These are phyloP conservation scores for Platichthys stellatus DNA, from an alignment of 2,113 vertebrate genomes.

Conservation along the genomic window DNA sequence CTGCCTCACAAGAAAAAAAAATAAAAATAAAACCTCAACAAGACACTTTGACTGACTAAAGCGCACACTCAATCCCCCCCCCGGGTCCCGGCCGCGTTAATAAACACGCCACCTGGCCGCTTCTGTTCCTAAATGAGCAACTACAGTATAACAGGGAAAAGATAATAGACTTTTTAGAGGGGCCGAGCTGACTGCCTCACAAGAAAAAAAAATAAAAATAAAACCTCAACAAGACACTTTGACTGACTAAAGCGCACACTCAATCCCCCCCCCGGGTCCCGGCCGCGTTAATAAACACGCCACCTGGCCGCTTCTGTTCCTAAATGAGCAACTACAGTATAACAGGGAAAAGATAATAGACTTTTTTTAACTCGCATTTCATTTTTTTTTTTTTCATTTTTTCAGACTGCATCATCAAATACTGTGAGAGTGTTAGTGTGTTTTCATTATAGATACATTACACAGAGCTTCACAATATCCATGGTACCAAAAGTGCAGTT, in stretches of 20 bases:
- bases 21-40: slow-evolving; percentile 52
- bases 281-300: slow-evolving; percentile 45
- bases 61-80: slow-evolving; percentile 47
- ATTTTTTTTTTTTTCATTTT: slow-evolving; percentile 38
- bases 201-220: slow-evolving; percentile 41
- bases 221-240: slow-evolving; percentile 71
- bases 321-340: slow-evolving; percentile 78
- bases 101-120: slow-evolving; percentile 55
- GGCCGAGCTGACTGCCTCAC: slow-evolving; percentile 72
- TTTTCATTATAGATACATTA: slow-evolving; percentile 78
- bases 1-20: slow-evolving; percentile 65
- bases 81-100: slow-evolving; percentile 11
- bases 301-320: slow-evolving; percentile 63
- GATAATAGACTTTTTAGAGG: slow-evolving; percentile 68
- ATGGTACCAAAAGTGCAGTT: slow-evolving; percentile 86
- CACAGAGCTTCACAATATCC: slow-evolving; percentile 79
- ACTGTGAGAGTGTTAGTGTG: slow-evolving; percentile 80
- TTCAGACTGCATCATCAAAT: slow-evolving; percentile 79
- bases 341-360: slow-evolving; percentile 72
- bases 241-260: slow-evolving; percentile 65
- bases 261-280: slow-evolving; percentile 20
- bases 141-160: slow-evolving; percentile 77
- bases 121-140: slow-evolving; percentile 75
- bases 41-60: slow-evolving; percentile 74
- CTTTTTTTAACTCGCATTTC: slow-evolving; percentile 66